A percentile compares a stretch with the other conserved stretches of the same genome.
phyloP scores from a whole-genome alignment of 2,797 vertebrate species.

The Hyperoplus lanceolatus region DNA sequence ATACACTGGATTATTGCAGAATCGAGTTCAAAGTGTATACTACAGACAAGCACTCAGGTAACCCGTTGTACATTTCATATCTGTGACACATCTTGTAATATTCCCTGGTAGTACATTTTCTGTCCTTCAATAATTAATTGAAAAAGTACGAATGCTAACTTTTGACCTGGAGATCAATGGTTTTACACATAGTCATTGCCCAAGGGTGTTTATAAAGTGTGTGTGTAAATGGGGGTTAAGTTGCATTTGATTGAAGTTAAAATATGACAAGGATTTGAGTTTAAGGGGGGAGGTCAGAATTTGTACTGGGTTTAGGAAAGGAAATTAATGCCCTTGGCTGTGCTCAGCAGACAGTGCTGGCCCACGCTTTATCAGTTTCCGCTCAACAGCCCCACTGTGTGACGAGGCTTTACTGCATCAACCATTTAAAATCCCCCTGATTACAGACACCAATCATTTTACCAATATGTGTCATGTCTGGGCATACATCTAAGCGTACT shows the following conservation, averaged over 20 bases:
- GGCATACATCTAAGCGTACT: slow-evolving; percentile 16
- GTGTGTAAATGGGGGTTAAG: slow-evolving; percentile 6
- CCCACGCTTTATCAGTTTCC: slow-evolving; percentile 16
- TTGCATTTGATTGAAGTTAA: slow-evolving; percentile 9
- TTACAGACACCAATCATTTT: slow-evolving; percentile 10
- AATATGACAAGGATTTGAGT: slow-evolving; percentile 11
- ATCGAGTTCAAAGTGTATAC: slow-evolving; percentile 57
- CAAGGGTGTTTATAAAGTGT: slow-evolving; percentile 8
- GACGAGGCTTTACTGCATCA: slow-evolving; percentile 21
- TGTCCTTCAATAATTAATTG: slow-evolving; percentile 11
- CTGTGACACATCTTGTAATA: slow-evolving; percentile 6
- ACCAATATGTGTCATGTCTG: slow-evolving; percentile 1
- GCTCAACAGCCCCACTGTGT: background rate
- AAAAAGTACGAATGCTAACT: slow-evolving; percentile 39
- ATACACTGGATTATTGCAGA: slow-evolving; percentile 31
- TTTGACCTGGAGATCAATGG: slow-evolving; percentile 54
- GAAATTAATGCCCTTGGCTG: slow-evolving; percentile 7
- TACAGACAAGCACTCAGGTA: background rate
- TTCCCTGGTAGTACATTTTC: background rate
- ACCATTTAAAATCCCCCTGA: slow-evolving; percentile 21
- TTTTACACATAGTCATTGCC: slow-evolving; percentile 36
- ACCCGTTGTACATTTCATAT: slow-evolving; percentile 7
- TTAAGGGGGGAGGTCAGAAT: slow-evolving; percentile 5
- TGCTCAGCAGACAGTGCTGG: slow-evolving; percentile 1
- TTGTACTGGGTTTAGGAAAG: background rate